Percentiles rank a stretch among this genome's conserved stretches.
Evolutionary conservation across 2,113 vertebrate genomes (phyloP).

Genomic region (Trogon surrucura): DNA sequence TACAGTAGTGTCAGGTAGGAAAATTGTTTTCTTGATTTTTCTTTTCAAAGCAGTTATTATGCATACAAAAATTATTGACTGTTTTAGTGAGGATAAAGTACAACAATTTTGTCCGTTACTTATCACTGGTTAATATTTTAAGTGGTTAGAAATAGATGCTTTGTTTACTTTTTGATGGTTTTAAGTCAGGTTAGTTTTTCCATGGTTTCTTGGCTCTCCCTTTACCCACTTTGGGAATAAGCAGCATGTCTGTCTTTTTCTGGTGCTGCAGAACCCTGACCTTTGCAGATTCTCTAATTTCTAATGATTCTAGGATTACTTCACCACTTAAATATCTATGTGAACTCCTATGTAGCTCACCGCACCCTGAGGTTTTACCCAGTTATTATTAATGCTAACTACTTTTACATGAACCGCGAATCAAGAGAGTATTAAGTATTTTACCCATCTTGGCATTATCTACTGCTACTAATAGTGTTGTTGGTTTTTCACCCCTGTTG

Average conservation of each 20-base stretch:
- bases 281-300: neutral
- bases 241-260: neutral
- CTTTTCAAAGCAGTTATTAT: neutral
- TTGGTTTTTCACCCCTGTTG: neutral
- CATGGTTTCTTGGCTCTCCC: neutral
- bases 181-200: neutral
- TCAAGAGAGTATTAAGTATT: neutral
- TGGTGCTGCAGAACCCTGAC: neutral
- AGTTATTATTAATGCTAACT: neutral
- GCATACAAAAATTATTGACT: neutral
- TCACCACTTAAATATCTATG: neutral
- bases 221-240: neutral
- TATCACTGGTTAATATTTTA: neutral
- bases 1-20: neutral
- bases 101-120: neutral
- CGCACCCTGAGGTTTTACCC: neutral
- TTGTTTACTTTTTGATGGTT: neutral
- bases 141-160: neutral
- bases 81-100: neutral
- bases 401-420: neutral
- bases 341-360: neutral
- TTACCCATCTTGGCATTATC: neutral
- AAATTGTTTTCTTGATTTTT: neutral
- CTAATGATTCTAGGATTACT: neutral
- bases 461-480: accelerated